A percentile compares a stretch with the other conserved stretches of the same genome.
Conservation (phyloP, 2,113 vertebrate genomes). For the Bujurquina vittata region DNA sequence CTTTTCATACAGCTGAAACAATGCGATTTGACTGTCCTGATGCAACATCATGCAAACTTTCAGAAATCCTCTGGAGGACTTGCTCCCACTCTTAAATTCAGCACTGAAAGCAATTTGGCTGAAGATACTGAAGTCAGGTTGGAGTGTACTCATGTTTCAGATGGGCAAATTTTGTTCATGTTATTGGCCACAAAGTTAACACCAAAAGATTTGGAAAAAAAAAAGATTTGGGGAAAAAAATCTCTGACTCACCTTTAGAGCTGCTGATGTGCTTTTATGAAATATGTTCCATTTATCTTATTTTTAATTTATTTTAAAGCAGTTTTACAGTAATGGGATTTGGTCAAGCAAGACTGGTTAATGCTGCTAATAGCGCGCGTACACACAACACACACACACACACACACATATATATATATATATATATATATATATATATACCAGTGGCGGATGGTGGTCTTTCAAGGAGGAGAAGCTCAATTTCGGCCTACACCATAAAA, state of each 20-base stretch:
- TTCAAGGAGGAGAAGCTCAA: too few species aligned
- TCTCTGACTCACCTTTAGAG: not conserved
- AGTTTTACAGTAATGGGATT: not conserved
- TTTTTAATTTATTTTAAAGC: not conserved
- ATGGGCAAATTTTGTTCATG: not conserved
- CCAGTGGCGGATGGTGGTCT: too few species aligned
- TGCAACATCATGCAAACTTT: conserved; percentile 74
- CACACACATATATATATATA: too few species aligned
- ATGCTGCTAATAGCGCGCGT: too few species aligned
- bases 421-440: too few species aligned
- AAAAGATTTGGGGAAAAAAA: not conserved
- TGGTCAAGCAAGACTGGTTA: not conserved
- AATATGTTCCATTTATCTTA: not conserved
- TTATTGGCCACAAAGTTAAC: not conserved
- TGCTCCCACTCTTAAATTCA: conserved; percentile 39
- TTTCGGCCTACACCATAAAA: too few species aligned
- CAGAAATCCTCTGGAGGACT: conserved; percentile 55
- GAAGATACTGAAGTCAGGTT: conserved; percentile 47
- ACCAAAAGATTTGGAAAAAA: not conserved
- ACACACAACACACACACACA: too few species aligned
- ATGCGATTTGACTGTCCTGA: conserved; percentile 62
- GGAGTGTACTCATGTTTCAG: conserved; percentile 21
- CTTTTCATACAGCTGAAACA: conserved; percentile 48
- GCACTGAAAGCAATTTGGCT: conserved; percentile 49
- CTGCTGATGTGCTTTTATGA: not conserved